These are phyloP conservation scores for Xylophagus ater DNA, from an alignment of 2,888 invertebrate species.

Conservation along the genomic window DNA sequence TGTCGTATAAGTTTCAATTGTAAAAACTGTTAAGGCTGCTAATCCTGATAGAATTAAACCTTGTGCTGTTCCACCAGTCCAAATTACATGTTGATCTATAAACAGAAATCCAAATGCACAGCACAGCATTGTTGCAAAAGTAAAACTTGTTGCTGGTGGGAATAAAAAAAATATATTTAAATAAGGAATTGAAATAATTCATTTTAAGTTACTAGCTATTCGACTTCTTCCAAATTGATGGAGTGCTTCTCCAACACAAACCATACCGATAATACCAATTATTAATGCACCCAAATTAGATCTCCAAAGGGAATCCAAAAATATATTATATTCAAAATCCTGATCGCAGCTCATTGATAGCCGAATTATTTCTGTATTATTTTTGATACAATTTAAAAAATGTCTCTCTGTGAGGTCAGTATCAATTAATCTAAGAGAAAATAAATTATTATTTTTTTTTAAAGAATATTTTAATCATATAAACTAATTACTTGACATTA, in stretches of 20 bases:
- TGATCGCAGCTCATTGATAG: constrained; percentile 35
- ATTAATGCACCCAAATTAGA: constrained; percentile 20
- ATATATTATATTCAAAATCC: constrained; percentile 30
- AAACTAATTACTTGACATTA: constrained; percentile 46
- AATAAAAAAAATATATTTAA: not conserved
- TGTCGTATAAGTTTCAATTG: constrained; percentile 21
- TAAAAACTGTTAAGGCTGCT: constrained; percentile 18
- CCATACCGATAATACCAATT: constrained; percentile 15
- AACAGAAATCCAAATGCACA: constrained; percentile 19
- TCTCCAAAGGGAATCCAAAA: constrained; percentile 17
- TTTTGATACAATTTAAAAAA: constrained; percentile 43
- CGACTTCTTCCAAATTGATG: constrained; percentile 20
- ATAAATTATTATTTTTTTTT: constrained; percentile 4
- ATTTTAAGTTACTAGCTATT: constrained; percentile 19
- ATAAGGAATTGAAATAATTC: not conserved
- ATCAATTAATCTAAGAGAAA: constrained; percentile 43
- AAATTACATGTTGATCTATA: constrained; percentile 18
- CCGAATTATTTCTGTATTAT: constrained; percentile 43
- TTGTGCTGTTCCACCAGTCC: constrained; percentile 22
- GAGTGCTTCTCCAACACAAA: constrained; percentile 18
- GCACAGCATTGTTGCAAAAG: constrained; percentile 19
- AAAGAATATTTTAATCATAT: not conserved
- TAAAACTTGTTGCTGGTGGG: constrained; percentile 17
- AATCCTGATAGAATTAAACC: constrained; percentile 20
- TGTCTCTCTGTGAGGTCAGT: constrained; percentile 46